A percentile compares a stretch with the other conserved stretches of the same genome.
Evolutionary conservation across 2,113 vertebrate species (phyloP).

Genomic region (Elephantulus edwardii): DNA sequence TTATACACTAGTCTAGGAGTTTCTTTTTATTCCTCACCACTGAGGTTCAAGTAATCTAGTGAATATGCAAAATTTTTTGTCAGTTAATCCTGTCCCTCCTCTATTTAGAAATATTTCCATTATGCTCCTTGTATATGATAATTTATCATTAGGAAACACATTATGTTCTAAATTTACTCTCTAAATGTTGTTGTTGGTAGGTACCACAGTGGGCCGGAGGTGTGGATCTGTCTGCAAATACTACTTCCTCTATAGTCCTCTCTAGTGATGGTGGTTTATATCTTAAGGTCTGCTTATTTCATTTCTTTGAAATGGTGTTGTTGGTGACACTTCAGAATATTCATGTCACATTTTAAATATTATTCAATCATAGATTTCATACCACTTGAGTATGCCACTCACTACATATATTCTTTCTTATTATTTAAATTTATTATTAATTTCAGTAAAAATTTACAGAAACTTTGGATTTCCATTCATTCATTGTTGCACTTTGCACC

Average conservation of each 20-base stretch:
- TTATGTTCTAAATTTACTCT: not conserved
- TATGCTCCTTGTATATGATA: not conserved
- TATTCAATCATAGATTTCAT: not conserved
- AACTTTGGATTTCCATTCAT: no score
- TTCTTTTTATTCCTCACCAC: not conserved
- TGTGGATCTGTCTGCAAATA: not conserved
- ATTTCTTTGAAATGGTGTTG: not conserved
- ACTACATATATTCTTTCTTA: not conserved
- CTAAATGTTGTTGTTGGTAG: not conserved
- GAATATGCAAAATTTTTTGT: not conserved
- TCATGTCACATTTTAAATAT: not conserved
- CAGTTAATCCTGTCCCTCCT: not conserved
- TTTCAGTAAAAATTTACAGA: no score
- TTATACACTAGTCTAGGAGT: not conserved
- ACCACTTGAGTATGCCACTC: not conserved
- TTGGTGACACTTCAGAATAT: not conserved
- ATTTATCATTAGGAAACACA: not conserved
- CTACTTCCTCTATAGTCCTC: accelerated
- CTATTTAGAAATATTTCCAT: not conserved
- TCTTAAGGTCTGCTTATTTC: not conserved
- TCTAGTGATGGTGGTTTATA: not conserved
- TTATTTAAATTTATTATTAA: no score
- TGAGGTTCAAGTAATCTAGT: not conserved
- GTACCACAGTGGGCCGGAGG: not conserved
- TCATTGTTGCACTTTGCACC: no score